A percentile compares a stretch with the other conserved stretches of the same genome.
phyloP scores from a whole-genome alignment of 2,888 invertebrate genomes.

The Rhamphomyia laevipes region DNA sequence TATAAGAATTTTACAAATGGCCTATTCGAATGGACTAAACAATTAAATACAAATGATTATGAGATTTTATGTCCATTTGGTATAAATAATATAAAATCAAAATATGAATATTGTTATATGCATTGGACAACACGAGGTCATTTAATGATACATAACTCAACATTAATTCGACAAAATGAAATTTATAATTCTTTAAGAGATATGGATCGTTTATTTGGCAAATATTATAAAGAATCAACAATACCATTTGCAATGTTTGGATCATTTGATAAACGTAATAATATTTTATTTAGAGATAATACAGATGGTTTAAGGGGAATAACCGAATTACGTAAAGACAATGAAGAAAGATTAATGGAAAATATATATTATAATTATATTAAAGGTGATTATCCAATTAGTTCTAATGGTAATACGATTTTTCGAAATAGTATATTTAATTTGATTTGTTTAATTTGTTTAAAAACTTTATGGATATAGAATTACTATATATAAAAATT shows the following conservation, averaged over 20 bases:
- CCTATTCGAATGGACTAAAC: constrained; percentile 37
- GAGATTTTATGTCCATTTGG: constrained; percentile 46
- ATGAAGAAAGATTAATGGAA: constrained; percentile 30
- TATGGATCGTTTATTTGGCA: constrained; percentile 60
- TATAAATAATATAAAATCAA: constrained; percentile 23
- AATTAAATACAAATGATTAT: constrained; percentile 37
- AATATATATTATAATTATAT: constrained; percentile 28
- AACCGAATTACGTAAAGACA: constrained; percentile 26
- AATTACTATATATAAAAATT: too few species aligned
- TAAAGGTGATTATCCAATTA: constrained; percentile 20
- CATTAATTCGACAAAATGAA: constrained; percentile 49
- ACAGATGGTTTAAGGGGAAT: constrained; percentile 29
- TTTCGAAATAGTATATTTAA: background rate
- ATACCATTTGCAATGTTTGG: constrained; percentile 60
- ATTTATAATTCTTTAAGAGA: constrained; percentile 56
- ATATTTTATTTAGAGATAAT: constrained; percentile 48
- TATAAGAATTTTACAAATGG: constrained; percentile 48
- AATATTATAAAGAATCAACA: constrained; percentile 42
- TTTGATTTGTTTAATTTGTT: too few species aligned
- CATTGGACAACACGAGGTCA: constrained; percentile 60
- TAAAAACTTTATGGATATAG: too few species aligned
- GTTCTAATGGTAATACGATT: background rate
- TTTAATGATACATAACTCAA: constrained; percentile 47
- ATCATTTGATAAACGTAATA: constrained; percentile 47
- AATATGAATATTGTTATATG: constrained; percentile 44